Percentiles rank a stretch among this genome's conserved stretches.
phyloP scores from a whole-genome alignment of 37 sponge, comb jelly and placozoan genomes.

The Ianthella basta region DNA sequence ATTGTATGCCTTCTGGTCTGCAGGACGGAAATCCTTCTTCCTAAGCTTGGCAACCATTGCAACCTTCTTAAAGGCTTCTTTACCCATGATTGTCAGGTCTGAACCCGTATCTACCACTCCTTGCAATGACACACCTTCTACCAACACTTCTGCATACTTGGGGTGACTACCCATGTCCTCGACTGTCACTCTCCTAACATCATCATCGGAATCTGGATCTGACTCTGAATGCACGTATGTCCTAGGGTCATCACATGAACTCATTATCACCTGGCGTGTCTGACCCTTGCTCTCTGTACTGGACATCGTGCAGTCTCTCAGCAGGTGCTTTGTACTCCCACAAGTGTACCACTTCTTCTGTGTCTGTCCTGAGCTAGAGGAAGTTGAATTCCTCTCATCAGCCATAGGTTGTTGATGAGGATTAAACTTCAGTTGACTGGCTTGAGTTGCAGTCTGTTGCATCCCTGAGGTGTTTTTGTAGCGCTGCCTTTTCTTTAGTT shows the following conservation, averaged over 20 bases:
- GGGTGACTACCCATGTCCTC: constrained; percentile 43
- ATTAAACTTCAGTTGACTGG: too few species aligned
- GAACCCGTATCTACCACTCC: constrained; percentile 58
- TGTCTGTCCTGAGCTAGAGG: too few species aligned
- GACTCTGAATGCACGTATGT: too few species aligned
- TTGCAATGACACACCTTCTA: constrained; percentile 38
- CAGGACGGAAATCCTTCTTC: constrained; percentile 35
- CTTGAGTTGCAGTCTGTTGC: background rate
- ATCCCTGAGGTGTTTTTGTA: background rate
- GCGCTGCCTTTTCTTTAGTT: constrained; percentile 23
- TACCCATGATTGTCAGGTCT: constrained; percentile 62
- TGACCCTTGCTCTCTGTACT: constrained; percentile 8
- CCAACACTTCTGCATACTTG: constrained; percentile 14
- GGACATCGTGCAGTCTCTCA: constrained; percentile 16
- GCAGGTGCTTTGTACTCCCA: constrained; percentile 39
- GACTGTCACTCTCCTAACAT: background rate
- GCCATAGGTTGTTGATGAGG: too few species aligned
- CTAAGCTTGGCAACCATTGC: constrained; percentile 45
- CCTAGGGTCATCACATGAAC: too few species aligned
- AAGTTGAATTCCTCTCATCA: too few species aligned
- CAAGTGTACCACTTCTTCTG: constrained; percentile 36
- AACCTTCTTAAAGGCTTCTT: constrained; percentile 47
- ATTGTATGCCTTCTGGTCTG: constrained; percentile 38
- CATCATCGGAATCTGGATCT: background rate
- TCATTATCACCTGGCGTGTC: too few species aligned